Evolutionary conservation across 2,888 invertebrate species (phyloP).

Genomic region (Bombylius major): DNA sequence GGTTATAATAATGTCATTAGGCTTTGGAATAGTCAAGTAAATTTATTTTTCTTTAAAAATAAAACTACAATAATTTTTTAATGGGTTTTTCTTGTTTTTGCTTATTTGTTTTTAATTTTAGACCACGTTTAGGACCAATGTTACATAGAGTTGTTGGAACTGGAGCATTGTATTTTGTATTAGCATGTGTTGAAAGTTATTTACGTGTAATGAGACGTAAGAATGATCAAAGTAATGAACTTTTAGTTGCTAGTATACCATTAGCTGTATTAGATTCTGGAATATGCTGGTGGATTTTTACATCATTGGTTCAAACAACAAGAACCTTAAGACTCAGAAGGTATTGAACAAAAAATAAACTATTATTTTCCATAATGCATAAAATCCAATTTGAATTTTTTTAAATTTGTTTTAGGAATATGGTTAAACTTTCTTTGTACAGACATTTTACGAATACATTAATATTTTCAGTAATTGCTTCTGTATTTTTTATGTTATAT

Average conservation of each 20-base stretch:
- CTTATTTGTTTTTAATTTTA: constrained; percentile 25
- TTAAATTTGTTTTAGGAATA: constrained; percentile 54
- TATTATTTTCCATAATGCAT: neutral
- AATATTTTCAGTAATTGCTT: constrained; percentile 80
- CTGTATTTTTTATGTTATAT: constrained; percentile 88
- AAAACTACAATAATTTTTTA: neutral
- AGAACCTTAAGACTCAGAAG: constrained; percentile 72
- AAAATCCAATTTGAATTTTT: neutral
- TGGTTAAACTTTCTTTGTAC: constrained; percentile 80
- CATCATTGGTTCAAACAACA: constrained; percentile 77
- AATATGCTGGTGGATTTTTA: constrained; percentile 92
- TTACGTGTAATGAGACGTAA: constrained; percentile 56
- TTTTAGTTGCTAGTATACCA: constrained; percentile 70
- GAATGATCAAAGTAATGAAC: constrained; percentile 46
- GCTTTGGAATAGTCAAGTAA: constrained; percentile 91
- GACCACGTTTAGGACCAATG: constrained; percentile 78
- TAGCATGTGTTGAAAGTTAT: constrained; percentile 79
- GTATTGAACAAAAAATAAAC: constrained; percentile 26
- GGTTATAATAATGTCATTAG: constrained; percentile 86
- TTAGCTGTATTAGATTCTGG: constrained; percentile 73
- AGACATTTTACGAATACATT: constrained; percentile 89
- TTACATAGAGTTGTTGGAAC: constrained; percentile 77
- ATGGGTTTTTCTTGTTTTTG: neutral
- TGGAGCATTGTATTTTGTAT: constrained; percentile 68
- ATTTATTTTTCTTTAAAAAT: constrained; percentile 23